Base-by-base conservation (phyloP, 2,797 vertebrate genomes). In the Microctenopoma stevenorrisi region DNA sequence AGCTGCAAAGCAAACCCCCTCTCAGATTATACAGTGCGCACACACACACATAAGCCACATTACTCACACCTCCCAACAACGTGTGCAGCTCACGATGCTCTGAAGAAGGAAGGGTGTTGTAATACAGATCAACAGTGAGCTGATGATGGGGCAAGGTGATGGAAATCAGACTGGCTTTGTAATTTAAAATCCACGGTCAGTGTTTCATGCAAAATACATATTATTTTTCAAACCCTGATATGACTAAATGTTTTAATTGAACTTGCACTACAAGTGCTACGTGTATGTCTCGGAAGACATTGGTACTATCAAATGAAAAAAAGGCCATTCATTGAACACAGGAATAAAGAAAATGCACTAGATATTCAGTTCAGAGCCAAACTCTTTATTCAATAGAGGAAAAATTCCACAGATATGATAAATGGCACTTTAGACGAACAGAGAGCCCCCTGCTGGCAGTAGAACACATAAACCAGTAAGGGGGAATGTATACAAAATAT, bases 381-480 rank as follows among this genome's bases (percentile, higher is more conserved):
- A 74, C 35, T 47, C 25, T 15, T 12, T 10, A 59, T 7, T 68
- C 43, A 76, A 62, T 46, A 8, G 52, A 77, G 35, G 52, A 51
- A 43, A 6, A 60, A 68, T 48, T 46, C 30, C 9, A 50, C 7
- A 55, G 3, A 61, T 8, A 52, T 14, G 4, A 53, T 12, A 43
- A 37, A 48, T 46, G 18, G 55, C 26, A 73, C 43, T 60, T 78
- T 13, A 64, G 51, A 61, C 61, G 83, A 53, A 22, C 12, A 8
- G 33, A 68, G 87, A 68, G 90, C 91, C 90, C 92, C 72, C 93
- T 94, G 50, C 83, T 92, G 92, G 91, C 43, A 28, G 55, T 14
- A 59, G 28, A 74, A 35, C 30, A 76, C 28, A 83, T 40, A 73
- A 33, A 50, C 56, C 47, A 59, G 12, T 0, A 5, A 6, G 3